Base-by-base conservation (phyloP, 1,140 invertebrate species). In the Subanguina moxae region DNA sequence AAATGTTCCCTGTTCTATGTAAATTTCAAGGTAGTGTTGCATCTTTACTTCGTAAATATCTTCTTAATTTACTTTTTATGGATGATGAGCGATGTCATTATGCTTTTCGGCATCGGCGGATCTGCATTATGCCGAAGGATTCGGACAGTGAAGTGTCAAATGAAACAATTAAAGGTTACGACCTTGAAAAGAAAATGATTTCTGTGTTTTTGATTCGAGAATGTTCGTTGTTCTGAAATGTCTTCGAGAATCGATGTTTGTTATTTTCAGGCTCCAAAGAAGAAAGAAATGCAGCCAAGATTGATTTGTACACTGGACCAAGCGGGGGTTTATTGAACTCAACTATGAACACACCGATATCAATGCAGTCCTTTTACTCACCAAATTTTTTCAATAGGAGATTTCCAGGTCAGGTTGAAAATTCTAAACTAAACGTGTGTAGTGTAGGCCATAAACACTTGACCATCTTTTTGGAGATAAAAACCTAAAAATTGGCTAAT, bases 301-400 rank as follows among this genome's bases (percentile, higher is more conserved):
- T 38, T 43, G 68, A 70, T 32, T 32, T 70, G 28, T 56, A 65
- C 38, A 21, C n/a, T 61, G 58, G 58, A 61, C 58, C n/a, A 3
- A 52, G 17, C 48, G 48, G 23, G 48, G n/a, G 48, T 3, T 7
- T 68, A 27, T 57, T 68, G 13, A 68, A 68, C n/a, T 68, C 66
- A 17, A 61, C 66, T n/a, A 45, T 68, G 66, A 57, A 68, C 32
- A 68, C 66, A 0, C 66, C 66, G 15, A 63, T 45, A n/a, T 61
- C 66, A 28, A 52, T 59, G n/a, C 67, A 58, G 19, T 70, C 68
- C 17, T 70, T 70, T 25, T 70, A 70, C 45, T 70, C 68, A 21
- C 68, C 68, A 1, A 70, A 70, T 65, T 68, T 68, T 11, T 68
- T 68, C 42, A 68, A 68, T 63, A 58, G 66, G 17, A 9, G 66